These are phyloP conservation scores for Tachuris rubrigastra DNA, from an alignment of 2,113 vertebrate species.

Conservation along the genomic window DNA sequence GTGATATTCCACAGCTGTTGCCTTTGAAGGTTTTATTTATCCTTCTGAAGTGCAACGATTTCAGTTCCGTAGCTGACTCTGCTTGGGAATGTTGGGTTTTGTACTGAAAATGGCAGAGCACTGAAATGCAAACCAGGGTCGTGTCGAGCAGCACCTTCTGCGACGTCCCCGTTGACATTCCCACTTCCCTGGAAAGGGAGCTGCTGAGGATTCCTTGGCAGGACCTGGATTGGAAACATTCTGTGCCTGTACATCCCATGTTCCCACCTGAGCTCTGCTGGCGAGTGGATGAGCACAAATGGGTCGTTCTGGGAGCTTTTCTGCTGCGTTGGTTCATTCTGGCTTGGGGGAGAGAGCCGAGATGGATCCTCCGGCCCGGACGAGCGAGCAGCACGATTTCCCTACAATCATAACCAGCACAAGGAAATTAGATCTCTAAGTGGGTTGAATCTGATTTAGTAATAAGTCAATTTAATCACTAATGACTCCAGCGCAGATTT, in stretches of 20 bases:
- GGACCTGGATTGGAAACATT: not conserved
- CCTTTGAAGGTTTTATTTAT: conserved; percentile 57
- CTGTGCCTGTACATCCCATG: accelerated
- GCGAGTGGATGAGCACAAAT: not conserved
- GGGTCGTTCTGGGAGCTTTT: not conserved
- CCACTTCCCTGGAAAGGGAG: not conserved
- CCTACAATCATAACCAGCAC: conserved; percentile 1
- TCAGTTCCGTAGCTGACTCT: conserved; percentile 25
- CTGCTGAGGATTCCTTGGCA: not conserved
- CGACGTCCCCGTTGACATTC: not conserved
- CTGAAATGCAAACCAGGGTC: conserved; percentile 53
- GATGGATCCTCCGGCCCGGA: conserved; percentile 18
- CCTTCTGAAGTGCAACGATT: conserved; percentile 48
- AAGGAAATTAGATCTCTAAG: conserved; percentile 47
- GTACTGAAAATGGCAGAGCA: not conserved
- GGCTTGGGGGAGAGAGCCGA: not conserved
- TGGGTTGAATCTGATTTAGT: conserved; percentile 61
- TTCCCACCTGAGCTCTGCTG: not conserved
- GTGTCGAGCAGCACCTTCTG: not conserved
- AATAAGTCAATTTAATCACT: conserved; percentile 69
- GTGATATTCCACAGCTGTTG: conserved; percentile 48
- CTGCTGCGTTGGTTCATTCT: not conserved
- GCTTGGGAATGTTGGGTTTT: conserved; percentile 32
- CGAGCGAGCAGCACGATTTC: conserved; percentile 45
- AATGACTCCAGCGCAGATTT: conserved; percentile 68